phyloP scores from a whole-genome alignment of 2,888 invertebrate genomes.

The Calameuta filiformis region DNA sequence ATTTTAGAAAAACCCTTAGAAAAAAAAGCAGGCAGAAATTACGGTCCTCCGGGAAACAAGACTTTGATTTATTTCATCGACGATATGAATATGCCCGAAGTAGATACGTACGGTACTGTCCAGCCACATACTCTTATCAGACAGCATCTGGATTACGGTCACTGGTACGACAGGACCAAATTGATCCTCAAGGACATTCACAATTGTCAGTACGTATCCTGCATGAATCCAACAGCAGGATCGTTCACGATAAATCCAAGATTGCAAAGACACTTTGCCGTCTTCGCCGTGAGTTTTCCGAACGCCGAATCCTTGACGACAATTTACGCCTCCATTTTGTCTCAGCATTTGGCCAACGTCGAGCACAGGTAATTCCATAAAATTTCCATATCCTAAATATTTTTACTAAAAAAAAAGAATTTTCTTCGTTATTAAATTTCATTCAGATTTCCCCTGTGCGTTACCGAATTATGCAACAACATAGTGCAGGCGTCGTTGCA shows the following conservation, averaged over 20 bases:
- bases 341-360: constrained; percentile 85
- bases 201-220: constrained; percentile 96
- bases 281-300: constrained; percentile 87
- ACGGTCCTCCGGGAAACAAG: constrained; percentile 95
- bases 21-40: constrained; percentile 93
- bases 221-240: constrained; percentile 98
- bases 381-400: constrained; percentile 23
- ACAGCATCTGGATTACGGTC: constrained; percentile 95
- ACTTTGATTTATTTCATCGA: constrained; percentile 95
- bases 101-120: constrained; percentile 91
- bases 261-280: constrained; percentile 89
- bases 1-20: constrained; percentile 94
- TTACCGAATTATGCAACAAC: constrained; percentile 65
- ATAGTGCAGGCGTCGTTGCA: constrained; percentile 86
- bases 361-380: constrained; percentile 80
- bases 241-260: constrained; percentile 97
- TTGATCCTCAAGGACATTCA: constrained; percentile 93
- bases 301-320: constrained; percentile 84
- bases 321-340: constrained; percentile 90
- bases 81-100: constrained; percentile 99
- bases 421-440: background rate
- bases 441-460: constrained; percentile 52
- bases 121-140: constrained; percentile 96
- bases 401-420: background rate
- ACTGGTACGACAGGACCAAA: constrained; percentile 94